Base-by-base conservation (phyloP, 1,140 invertebrate species). In the Oncopodura yosiiana region DNA sequence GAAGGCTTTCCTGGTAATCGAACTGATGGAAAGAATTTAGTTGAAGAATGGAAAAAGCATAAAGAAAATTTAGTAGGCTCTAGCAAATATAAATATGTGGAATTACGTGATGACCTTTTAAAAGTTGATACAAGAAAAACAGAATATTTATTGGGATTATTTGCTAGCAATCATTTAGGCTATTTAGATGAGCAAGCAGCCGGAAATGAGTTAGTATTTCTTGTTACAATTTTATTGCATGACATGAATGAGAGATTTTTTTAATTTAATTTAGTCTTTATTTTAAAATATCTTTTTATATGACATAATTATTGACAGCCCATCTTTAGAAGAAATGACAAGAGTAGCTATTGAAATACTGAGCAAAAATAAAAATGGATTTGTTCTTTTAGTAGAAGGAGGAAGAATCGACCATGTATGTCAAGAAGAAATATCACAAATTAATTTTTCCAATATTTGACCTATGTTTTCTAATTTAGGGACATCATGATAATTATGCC, bases 311-410 rank as follows among this genome's bases (percentile, higher is more conserved):
- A n/a, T n/a, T n/a, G n/a, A n/a, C n/a, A n/a, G n/a, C 66, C 84
- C 86, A 0, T 82, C 85, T 2, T 69, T 94, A 0, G 78, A 79
- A 0, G 86, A 92, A 66, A 85, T 94, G 77, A 86, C 86, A 0
- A 75, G 80, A 53, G 80, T 81, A 14, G 88, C 90, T 1, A 79
- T 94, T 24, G 74, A 78, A 42, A 78, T 89, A 37, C 74, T 94
- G 12, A 74, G 75, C 18, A 82, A 81, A 61, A 87, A 86, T 69
- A 71, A 80, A 5, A 78, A 83, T 38, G 89, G 89, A 26, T 94
- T 81, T 69, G 88, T 93, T 66, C 70, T 94, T 12, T 83, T 93
- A 64, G 85, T 93, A 3, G 89, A 94, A 78, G 87, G 86, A 87
- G 67, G 84, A 2, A 75, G 82, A 63, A 90, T 90, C 53, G 86